Evolutionary conservation across 2,113 vertebrate species (phyloP).

Genomic region (Anarhynchus alexandrinus): DNA sequence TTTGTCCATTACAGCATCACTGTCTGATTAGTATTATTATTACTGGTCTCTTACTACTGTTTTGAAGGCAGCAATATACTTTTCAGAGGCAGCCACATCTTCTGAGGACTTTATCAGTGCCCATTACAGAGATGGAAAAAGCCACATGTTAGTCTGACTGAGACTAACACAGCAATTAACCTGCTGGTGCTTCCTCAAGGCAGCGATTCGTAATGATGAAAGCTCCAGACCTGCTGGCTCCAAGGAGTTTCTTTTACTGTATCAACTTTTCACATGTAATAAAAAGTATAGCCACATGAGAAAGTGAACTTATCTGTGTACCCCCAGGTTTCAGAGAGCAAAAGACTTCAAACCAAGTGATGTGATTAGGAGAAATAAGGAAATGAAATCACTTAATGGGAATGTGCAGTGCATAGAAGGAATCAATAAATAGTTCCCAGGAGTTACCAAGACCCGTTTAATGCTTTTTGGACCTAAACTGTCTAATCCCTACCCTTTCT

Average conservation of each 20-base stretch:
- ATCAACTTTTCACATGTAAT: conserved; percentile 30
- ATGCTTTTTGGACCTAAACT: conserved; percentile 9
- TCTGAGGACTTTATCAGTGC: not conserved
- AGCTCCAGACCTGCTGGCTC: conserved; percentile 65
- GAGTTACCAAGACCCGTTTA: conserved; percentile 21
- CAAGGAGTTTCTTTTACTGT: conserved; percentile 20
- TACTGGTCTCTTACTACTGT: not conserved
- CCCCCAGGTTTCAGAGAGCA: conserved; percentile 22
- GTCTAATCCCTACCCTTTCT: conserved; percentile 27
- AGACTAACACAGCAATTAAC: not conserved
- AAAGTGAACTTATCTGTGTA: not conserved
- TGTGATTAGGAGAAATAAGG: conserved; percentile 40
- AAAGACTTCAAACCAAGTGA: conserved; percentile 10
- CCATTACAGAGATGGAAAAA: not conserved
- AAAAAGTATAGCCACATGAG: not conserved
- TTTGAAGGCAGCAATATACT: not conserved
- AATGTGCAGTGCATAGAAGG: not conserved
- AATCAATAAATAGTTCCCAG: conserved; percentile 30
- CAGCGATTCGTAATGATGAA: not conserved
- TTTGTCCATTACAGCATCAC: not conserved
- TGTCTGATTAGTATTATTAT: not conserved
- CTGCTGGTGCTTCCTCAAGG: not conserved
- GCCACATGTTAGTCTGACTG: not conserved
- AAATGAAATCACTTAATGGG: conserved; percentile 47
- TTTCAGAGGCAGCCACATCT: not conserved